Base-by-base conservation (phyloP, 2,888 invertebrate species). In the Dendrolimus houi region DNA sequence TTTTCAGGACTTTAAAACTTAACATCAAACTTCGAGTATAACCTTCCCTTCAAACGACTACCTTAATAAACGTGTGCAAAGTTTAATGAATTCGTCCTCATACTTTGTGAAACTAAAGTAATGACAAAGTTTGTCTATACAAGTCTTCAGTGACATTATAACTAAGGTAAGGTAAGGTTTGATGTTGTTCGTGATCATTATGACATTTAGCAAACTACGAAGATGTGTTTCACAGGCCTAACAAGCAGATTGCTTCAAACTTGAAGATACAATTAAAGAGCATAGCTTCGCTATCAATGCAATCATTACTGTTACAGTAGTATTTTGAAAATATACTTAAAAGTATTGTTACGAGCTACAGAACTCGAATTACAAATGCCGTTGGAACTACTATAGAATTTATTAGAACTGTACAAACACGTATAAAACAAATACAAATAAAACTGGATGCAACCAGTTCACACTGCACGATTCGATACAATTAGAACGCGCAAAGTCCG, bases 71-170 rank as follows among this genome's bases (percentile, higher is more conserved):
- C 54, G 57, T 54, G 52, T 53, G 47, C 56, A 56, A 58, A 62
- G 57, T 63, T 66, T 62, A 66, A 60, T 61, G 54, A 61, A 60
- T 52, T 56, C 57, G 56, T 57, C 58, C 59, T 60, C 57, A 59
- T 60, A 62, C 60, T 64, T 59, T 52, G 42, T 54, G 54, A 64
- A 70, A 61, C 64, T 67, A 54, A 54, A 58, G 60, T 56, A 58
- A 65, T 66, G 63, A 64, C 61, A 57, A 72, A 74, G 65, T 74
- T 74, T 57, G 64, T 60, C 61, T 63, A 62, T 68, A 64, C 62
- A 64, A 68, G 62, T 65, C 62, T 59, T 63, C 57, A 59, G 65
- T 67, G 69, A 69, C 61, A 66, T 66, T 57, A 59, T 63, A 66
- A 68, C 63, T 65, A 65, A 47, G 47, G 9, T 47, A 9, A 12